Percentiles rank a stretch among this genome's conserved stretches.
phyloP scores from a whole-genome alignment of 2,113 vertebrate species.

The Protobothrops mucrosquamatus region DNA sequence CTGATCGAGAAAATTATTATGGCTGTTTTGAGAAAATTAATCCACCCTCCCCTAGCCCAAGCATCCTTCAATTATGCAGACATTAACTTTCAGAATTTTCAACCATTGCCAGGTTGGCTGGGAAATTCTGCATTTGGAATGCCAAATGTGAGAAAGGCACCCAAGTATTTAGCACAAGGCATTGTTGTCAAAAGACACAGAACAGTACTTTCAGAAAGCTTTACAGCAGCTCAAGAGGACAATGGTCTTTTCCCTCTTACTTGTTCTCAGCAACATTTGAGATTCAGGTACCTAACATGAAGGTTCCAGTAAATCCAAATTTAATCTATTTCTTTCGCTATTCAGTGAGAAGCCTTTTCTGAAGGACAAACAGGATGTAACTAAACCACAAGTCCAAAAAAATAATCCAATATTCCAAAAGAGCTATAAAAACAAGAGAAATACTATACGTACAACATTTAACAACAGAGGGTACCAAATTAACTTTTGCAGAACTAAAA shows the following conservation, averaged over 20 bases:
- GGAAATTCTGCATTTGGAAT: neutral
- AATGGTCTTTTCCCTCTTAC: neutral
- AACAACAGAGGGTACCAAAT: neutral
- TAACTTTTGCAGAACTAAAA: neutral
- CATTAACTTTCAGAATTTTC: neutral
- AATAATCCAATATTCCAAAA: neutral
- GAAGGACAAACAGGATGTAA: neutral
- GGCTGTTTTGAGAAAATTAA: neutral
- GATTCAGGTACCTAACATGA: neutral
- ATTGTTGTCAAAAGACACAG: neutral
- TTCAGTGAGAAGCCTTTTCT: neutral
- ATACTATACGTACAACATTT: neutral
- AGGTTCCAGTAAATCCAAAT: neutral
- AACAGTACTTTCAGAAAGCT: neutral
- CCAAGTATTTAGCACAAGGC: neutral
- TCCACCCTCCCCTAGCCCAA: neutral
- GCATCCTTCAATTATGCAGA: neutral
- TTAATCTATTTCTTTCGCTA: neutral
- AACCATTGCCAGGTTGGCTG: neutral
- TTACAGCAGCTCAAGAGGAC: neutral
- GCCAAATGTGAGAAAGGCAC: neutral
- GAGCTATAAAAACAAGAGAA: neutral
- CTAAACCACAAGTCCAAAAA: neutral
- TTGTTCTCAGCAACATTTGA: neutral
- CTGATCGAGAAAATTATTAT: neutral